Evolutionary conservation across 2,113 vertebrate species (phyloP), one percentile per base, ranked within the genome.

Genomic region (Erythrocebus patas): DNA sequence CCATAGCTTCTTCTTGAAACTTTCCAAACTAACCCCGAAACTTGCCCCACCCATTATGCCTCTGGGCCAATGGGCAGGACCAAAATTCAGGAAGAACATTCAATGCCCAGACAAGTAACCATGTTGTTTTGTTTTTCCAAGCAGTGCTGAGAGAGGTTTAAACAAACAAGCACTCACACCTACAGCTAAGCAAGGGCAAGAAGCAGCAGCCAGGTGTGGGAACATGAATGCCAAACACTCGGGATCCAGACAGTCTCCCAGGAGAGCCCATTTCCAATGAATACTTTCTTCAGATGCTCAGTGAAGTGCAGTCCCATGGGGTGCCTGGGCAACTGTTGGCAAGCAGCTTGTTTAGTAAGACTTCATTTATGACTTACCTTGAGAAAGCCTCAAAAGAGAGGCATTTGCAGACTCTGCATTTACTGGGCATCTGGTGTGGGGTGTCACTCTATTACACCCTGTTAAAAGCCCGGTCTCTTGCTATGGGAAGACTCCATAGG

Each of bases 11-110:
- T 68, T 91, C 96, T 94, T 59, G 97, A 97, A 97, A 98, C 97
- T 96, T 75, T 84, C 68, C 93, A 97, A 97, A 97, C 93, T 80
- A 88, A 95, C 35, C 45, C 97, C 81, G 97, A 98, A 98, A 98
- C 97, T 97, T 52, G 43, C 97, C 95, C 87, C 96, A 96, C 98
- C 98, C 97, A 96, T 55, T 18, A 25, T n/a, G 96, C 98, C 98
- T 96, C 95, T 55, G 80, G 98, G 97, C 91, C 95, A 95, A n/a
- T 70, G 78, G 93, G 94, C 97, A 94, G 95, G 89, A 93, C 84
- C 40, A 91, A 93, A 95, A 55, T 55, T 78, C 92, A 97, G 93
- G 93, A 96, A 97, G 96, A 97, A 89, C 73, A 59, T 72, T 79
- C 88, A 93, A n/a, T 96, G 96, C 98, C 98, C 82, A 80, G 96